Evolutionary conservation across 2,888 invertebrate genomes (phyloP).

Genomic region (Galerucella nymphaeae): DNA sequence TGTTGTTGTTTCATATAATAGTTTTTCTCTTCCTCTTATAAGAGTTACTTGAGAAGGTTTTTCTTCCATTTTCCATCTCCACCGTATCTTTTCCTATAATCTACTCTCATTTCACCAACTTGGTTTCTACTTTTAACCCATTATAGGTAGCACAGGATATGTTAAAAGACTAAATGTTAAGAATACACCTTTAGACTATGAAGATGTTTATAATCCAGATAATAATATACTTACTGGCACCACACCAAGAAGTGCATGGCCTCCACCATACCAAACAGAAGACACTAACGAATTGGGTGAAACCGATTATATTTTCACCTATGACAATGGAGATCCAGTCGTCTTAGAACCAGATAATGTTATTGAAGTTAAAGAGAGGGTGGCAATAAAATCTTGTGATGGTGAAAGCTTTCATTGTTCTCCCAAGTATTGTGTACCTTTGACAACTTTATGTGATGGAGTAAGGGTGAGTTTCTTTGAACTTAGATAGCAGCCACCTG

Average conservation of each 20-base stretch:
- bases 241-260: slow-evolving; percentile 50
- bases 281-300: slow-evolving; percentile 59
- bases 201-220: slow-evolving; percentile 47
- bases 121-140: no score
- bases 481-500: no score
- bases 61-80: no score
- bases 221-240: slow-evolving; percentile 40
- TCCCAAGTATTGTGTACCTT: slow-evolving; percentile 66
- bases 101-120: no score
- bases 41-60: no score
- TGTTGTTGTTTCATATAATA: neutral
- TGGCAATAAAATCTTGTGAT: slow-evolving; percentile 44
- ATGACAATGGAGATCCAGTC: slow-evolving; percentile 54
- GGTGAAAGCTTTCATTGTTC: slow-evolving; percentile 66
- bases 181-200: slow-evolving; percentile 41
- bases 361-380: slow-evolving; percentile 38
- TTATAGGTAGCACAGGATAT: slow-evolving; percentile 9
- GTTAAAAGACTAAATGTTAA: slow-evolving; percentile 3
- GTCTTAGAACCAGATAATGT: slow-evolving; percentile 52
- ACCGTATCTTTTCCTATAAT: no score
- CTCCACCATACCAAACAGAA: slow-evolving; percentile 54
- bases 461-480: slow-evolving; percentile 61
- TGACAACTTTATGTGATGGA: slow-evolving; percentile 70
- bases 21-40: no score
- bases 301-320: slow-evolving; percentile 60